Evolutionary conservation across 1,140 invertebrate genomes (phyloP).

Genomic region (Asobara japonica): DNA sequence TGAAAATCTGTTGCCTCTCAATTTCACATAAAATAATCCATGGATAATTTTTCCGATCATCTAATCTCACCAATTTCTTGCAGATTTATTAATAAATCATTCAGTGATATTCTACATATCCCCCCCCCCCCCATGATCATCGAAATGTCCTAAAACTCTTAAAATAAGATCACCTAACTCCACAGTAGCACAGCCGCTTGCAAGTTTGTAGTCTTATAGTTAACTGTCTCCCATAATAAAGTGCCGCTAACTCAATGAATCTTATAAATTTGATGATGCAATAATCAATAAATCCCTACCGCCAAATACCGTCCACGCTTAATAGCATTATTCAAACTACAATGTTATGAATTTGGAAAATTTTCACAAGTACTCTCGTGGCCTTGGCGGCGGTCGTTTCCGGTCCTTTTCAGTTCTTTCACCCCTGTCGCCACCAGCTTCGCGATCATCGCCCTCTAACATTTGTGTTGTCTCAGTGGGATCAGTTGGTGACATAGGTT

Average conservation of each 20-base stretch:
- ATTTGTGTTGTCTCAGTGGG: conserved; percentile 60
- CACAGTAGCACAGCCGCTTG: not conserved
- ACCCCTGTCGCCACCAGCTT: conserved; percentile 41
- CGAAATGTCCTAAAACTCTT: not conserved
- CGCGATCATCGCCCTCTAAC: conserved; percentile 58
- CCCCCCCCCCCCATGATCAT: too few species aligned
- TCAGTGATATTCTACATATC: not conserved
- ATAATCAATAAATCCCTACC: not conserved
- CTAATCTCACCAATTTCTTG: not conserved
- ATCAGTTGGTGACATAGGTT: conserved; percentile 60
- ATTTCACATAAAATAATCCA: not conserved
- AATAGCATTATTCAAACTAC: not conserved
- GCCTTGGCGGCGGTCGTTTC: conserved; percentile 61
- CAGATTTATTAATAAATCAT: not conserved
- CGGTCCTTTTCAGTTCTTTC: conserved; percentile 51
- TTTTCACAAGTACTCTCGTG: conserved; percentile 64
- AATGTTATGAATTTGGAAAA: conserved; percentile 31
- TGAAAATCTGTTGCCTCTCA: not conserved
- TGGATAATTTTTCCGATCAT: too few species aligned
- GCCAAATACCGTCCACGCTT: not conserved
- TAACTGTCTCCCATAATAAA: not conserved
- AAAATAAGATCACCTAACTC: not conserved
- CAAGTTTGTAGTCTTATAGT: conserved; percentile 11
- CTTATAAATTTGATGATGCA: not conserved
- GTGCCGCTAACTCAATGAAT: not conserved